Base-by-base conservation (phyloP, 2,113 vertebrate species). In the Carollia perspicillata region DNA sequence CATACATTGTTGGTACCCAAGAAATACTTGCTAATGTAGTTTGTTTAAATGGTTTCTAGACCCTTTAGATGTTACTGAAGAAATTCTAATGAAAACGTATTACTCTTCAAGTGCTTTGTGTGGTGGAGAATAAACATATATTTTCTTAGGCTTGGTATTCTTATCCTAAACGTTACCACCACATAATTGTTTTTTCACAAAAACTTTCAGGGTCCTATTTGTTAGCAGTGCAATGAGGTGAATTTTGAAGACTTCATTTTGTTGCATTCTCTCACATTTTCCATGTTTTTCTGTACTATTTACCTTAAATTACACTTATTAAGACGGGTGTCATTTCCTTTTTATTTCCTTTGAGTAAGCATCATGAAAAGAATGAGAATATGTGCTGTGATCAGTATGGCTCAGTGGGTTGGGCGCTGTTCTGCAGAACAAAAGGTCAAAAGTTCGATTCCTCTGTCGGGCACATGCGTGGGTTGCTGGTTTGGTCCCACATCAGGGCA, bases 241-340 rank as follows among this genome's bases (percentile, higher is more conserved):
- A 94, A 94, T 81, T 89, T 75, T 83, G 63, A 74, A 26, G 8
- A 90, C 8, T 90, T 33, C 1, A 47, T 88, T 93, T 89, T 79
- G 44, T 74, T 72, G 11, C 26, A 68, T 89, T 51, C 42, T 85
- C 65, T 35, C 84, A 30, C 42, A 65, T 84, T 90, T 84, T 55
- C 23, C 30, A 66, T 68, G 7, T 13, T 51, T 95, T 95, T 89
- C 16, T 80, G 5, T 72, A 10, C 2, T 40, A 26, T 86, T 95
- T 95, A 8, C 13, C n/a, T 60, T 71, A 83, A 79, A 63, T 86
- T 51, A 42, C 42, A 72, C 13, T 79, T 93, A 88, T 96, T 80
- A 71, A 58, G 13, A 30, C 8, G 63, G 35, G 53, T 44, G 33
- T 1, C 4, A 53, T 93, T 97, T 92, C 0, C 2, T 47, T 90